phyloP scores from a whole-genome alignment of 2,888 invertebrate genomes.

The Stramonita haemastoma region DNA sequence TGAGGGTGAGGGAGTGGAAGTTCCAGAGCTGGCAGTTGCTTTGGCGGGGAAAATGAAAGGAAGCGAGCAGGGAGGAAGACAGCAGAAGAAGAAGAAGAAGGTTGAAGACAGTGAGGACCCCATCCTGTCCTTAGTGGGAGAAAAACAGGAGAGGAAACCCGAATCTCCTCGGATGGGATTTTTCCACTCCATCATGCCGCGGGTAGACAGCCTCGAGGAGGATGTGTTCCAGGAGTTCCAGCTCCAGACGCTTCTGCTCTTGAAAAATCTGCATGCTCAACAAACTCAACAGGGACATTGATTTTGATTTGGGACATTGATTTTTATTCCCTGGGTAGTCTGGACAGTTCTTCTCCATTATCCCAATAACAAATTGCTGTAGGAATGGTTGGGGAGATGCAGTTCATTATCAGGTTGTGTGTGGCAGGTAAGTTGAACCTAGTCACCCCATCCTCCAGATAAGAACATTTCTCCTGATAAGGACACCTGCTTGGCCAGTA shows the following conservation, averaged over 20 bases:
- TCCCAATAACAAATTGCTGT: neutral
- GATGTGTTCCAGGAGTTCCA: constrained; percentile 12
- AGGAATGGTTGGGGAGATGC: neutral
- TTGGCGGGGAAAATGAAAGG: neutral
- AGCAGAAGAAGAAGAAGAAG: neutral
- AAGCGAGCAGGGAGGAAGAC: constrained; percentile 4
- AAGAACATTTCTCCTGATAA: neutral
- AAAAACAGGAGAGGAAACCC: constrained; percentile 11
- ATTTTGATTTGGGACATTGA: too few relatives aligned
- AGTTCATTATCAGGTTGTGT: neutral
- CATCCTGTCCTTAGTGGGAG: constrained; percentile 19
- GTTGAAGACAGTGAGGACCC: neutral
- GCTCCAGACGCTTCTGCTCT: neutral
- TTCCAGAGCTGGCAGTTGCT: neutral
- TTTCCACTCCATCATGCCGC: constrained; percentile 3
- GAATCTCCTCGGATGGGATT: constrained; percentile 14
- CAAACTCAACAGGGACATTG: constrained; percentile 7
- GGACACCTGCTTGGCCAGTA: neutral
- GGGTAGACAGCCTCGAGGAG: neutral
- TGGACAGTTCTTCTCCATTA: neutral
- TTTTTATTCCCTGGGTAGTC: neutral
- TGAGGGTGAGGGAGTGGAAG: neutral
- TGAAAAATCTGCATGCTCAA: constrained; percentile 11
- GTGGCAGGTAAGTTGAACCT: neutral
- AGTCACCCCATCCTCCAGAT: neutral